phyloP scores from a whole-genome alignment of 2,888 invertebrate genomes.

The Dexiosoma caninum region DNA sequence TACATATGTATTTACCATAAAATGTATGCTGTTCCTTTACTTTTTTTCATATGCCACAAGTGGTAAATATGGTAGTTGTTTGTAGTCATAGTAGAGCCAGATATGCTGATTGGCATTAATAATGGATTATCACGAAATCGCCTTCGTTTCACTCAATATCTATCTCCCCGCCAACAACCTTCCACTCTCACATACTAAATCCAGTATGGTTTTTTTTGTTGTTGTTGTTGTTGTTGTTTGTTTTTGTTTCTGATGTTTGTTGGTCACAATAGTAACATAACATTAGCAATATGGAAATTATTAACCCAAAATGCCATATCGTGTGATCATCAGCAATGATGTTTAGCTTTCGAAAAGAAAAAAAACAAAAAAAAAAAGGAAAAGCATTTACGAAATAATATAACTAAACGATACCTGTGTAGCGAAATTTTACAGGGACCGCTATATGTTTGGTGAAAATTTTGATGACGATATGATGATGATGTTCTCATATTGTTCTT shows the following conservation, averaged over 20 bases:
- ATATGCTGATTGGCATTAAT: constrained; percentile 79
- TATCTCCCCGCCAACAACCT: background rate
- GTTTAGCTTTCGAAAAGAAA: constrained; percentile 28
- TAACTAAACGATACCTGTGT: background rate
- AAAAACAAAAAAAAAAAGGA: too few relatives aligned
- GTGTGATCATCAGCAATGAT: constrained; percentile 73
- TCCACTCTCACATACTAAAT: background rate
- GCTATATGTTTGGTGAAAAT: constrained; percentile 3
- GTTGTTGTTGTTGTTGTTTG: background rate
- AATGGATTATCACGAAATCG: constrained; percentile 78
- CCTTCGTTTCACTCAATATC: constrained; percentile 60
- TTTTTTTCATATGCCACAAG: background rate
- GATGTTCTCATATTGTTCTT: background rate
- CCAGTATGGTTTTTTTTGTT: constrained; percentile 4
- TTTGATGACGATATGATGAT: constrained; percentile 49
- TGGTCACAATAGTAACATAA: constrained; percentile 62
- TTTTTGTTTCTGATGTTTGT: too few relatives aligned
- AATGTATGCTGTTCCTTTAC: constrained; percentile 5
- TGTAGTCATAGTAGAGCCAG: constrained; percentile 6
- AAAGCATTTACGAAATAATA: constrained; percentile 24
- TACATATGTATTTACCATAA: background rate
- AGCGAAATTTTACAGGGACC: background rate
- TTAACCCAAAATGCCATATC: constrained; percentile 71
- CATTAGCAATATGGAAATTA: constrained; percentile 73
- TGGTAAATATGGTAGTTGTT: constrained; percentile 18